Base-by-base conservation (phyloP, 2,113 vertebrate genomes). In the Platycercus adscitus region DNA sequence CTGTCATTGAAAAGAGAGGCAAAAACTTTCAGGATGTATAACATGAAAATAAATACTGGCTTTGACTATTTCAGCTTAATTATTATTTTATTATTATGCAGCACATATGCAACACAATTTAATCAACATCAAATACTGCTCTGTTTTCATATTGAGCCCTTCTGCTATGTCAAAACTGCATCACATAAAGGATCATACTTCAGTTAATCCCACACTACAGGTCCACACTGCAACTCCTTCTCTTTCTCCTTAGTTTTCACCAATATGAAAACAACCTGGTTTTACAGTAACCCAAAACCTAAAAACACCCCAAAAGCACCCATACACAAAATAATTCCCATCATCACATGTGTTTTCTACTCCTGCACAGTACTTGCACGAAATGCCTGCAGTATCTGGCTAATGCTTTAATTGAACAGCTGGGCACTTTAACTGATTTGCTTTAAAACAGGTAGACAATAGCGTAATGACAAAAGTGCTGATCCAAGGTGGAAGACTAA, bases 351-450 rank as follows among this genome's bases (percentile, higher is more conserved):
- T 72, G 75, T 64, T 49, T 69, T 24, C 89, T 83, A 85, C 41
- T 91, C 39, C 60, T 75, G 24, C 71, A 79, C 5, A 64, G 60
- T 29, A 79, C 43, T 93, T 91, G 8, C 69, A 7, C 53, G 82
- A 91, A 97, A 90, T 24, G 23, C 63, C 70, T 92, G 5, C 88
- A 68, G 70, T 88, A n/a, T 88, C 91, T 66, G 60, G 37, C 52
- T 95, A 94, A 94, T 58, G 82, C 65, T 95, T 95, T 77, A 96
- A 97, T 88, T 96, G 94, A 98, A 97, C 91, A 95, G 84, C 82
- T 97, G 91, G 94, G 97, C 68, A 93, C 96, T 98, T 95, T 81
- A 97, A 98, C 79, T 94, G 95, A 98, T 97, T 98, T 98, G 97
- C 96, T 97, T 81, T 96, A 79, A 53, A 82, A 76, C 47, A 97